phyloP scores from a whole-genome alignment of 2,113 vertebrate species.

The Ramphastos sulfuratus region DNA sequence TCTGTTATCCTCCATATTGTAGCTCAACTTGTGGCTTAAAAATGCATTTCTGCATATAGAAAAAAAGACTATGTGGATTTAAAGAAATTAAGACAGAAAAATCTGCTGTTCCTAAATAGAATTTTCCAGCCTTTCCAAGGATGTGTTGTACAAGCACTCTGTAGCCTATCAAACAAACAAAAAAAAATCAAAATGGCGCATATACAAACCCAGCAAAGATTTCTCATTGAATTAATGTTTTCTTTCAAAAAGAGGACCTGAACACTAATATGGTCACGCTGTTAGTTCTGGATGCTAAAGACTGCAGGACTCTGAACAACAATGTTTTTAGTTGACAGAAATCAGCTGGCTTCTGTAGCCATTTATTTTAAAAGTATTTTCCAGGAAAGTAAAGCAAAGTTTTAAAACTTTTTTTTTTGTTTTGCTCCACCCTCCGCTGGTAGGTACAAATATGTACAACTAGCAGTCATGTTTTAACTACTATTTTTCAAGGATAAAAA shows the following conservation, averaged over 20 bases:
- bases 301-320: neutral
- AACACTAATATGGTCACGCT: neutral
- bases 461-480: neutral
- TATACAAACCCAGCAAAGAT: neutral
- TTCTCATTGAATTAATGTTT: neutral
- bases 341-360: neutral
- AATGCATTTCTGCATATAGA: neutral
- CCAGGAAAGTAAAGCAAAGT: neutral
- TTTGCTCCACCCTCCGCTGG: neutral
- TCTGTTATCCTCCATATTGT: neutral
- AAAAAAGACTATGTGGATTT: neutral
- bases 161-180: neutral
- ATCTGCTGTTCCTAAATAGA: neutral
- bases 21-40: neutral
- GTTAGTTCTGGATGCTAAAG: neutral
- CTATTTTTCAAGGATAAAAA: neutral
- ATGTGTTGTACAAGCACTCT: neutral
- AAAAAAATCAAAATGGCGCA: neutral
- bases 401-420: neutral
- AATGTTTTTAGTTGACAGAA: neutral
- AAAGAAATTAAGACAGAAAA: neutral
- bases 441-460: neutral
- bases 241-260: neutral
- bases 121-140: neutral
- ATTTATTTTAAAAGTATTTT: neutral